A percentile compares a stretch with the other conserved stretches of the same genome.
Conservation (phyloP, 2,888 invertebrate species). For the Leucania comma region DNA sequence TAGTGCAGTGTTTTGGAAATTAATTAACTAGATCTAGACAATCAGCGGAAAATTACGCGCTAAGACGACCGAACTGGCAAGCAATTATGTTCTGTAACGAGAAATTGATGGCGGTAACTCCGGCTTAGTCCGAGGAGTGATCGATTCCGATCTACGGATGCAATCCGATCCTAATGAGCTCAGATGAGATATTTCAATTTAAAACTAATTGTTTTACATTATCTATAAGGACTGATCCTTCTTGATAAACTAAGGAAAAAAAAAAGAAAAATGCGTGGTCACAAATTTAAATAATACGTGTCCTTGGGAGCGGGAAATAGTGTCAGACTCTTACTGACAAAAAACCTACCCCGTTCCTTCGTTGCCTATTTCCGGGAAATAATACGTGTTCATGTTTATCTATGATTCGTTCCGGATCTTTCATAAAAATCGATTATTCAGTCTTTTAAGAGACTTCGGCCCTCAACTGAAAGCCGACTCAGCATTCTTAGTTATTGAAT, state of each 20-base stretch:
- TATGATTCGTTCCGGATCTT: neutral
- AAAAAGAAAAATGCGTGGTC: neutral
- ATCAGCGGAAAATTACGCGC: slow-evolving; percentile 21
- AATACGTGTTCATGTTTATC: neutral
- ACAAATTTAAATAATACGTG: neutral
- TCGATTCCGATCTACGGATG: slow-evolving; percentile 18
- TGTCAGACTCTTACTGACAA: no score
- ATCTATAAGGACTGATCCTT: neutral
- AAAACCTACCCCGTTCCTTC: no score
- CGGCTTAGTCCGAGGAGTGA: slow-evolving; percentile 22
- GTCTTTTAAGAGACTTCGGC: slow-evolving; percentile 1
- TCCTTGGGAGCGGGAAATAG: no score
- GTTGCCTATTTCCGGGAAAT: no score
- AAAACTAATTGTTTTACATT: slow-evolving; percentile 1
- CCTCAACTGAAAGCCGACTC: slow-evolving; percentile 6
- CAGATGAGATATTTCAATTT: slow-evolving; percentile 14
- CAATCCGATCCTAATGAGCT: slow-evolving; percentile 10
- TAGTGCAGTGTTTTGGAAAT: slow-evolving; percentile 24
- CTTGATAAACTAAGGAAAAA: neutral
- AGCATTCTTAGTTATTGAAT: slow-evolving; percentile 38
- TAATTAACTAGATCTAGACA: slow-evolving; percentile 14
- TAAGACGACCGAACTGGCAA: slow-evolving; percentile 30
- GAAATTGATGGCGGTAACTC: slow-evolving; percentile 37
- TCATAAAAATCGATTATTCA: neutral
- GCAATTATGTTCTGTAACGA: slow-evolving; percentile 49